Evolutionary conservation across 2,888 invertebrate genomes (phyloP), one percentile per base, ranked within the genome.

Genomic region (Microctonus hyperodae): DNA sequence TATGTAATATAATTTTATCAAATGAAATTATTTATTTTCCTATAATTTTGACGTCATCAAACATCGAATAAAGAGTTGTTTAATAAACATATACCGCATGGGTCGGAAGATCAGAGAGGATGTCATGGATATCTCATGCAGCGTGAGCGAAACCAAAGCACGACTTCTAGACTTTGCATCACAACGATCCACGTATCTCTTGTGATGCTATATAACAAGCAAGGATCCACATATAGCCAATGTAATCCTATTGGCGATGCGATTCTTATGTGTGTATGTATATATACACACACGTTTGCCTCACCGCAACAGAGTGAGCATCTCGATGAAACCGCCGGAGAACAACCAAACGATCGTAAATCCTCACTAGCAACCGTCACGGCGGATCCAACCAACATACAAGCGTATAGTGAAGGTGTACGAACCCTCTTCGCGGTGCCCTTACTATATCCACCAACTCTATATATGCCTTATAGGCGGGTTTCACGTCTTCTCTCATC

Each of bases 111-210:
- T 72, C 71, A 65, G 64, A 70, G 72, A 74, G 68, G 73, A 77
- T 76, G 78, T 82, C 81, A 82, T 81, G 83, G 80, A 82, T n/a
- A n/a, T 79, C 81, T 83, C 79, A 77, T 78, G 78, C 79, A 75
- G 77, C 80, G 78, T 78, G 80, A 81, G 78, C 75, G 72, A 73
- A 75, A 72, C 74, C 72, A 70, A 75, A 71, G 79, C 81, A 82
- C 82, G 82, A 81, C 76, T 75, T 72, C 70, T 70, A 74, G 75
- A 73, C 73, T 73, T 75, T 69, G 72, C 71, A 70, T 66, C 70
- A 16, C 44, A 64, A 68, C 59, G 69, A 72, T 71, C 72, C 68
- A 67, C 68, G 72, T 72, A 72, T 72, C 72, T 80, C 78, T 77
- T 75, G 77, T 76, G 78, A 79, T 80, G 78, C 77, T 73, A 78